Base-by-base conservation (phyloP, 2,113 vertebrate genomes). In the Pelvicachromis taeniatus region DNA sequence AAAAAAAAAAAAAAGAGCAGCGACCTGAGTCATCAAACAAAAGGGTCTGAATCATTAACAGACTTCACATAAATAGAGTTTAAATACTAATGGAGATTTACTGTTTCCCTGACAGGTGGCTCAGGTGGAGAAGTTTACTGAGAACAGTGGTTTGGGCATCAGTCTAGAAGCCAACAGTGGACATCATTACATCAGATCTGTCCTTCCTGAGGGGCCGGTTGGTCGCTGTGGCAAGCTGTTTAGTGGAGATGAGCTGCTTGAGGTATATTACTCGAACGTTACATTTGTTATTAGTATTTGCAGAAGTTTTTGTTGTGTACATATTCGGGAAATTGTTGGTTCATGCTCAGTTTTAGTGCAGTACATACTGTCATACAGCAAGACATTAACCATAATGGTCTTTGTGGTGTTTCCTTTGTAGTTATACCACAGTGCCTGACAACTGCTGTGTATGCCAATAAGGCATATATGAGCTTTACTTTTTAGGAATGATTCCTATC, bases 191-290 rank as follows among this genome's bases (percentile, higher is more conserved):
- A 97, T 99, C 85, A 96, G 98, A 68, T 99, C 99, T 16, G 91
- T 99, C 17, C 96, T 99, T 77, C 99, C 98, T 0, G 98, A 99
- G 90, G 98, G 98, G 9, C 98, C 98, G 1, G 97, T 99, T 6
- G 98, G 98, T n/a, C 96, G 97, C 89, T 97, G 97, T 0, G 96
- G 97, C 79, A 97, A 96, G 81, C 95, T 99, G 16, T 98, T 97
- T 91, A 98, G 97, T 85, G 99, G 98, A 89, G 99, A 99, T 83
- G 98, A 99, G 61, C 95, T 99, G 1, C 90, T 99, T 3, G 99
- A 99, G 97, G 98, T 99, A 94, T 21, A 35, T 21, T 38, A 65
- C 61, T 65, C 0, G 0, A 26, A 68, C 10, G 12, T 82, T 9
- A 4, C 9, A 75, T 58, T n/a, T 33, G 8, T 16, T 16, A 23